phyloP scores from a whole-genome alignment of 1,140 invertebrate genomes.

The Dreissena rostriformis region DNA sequence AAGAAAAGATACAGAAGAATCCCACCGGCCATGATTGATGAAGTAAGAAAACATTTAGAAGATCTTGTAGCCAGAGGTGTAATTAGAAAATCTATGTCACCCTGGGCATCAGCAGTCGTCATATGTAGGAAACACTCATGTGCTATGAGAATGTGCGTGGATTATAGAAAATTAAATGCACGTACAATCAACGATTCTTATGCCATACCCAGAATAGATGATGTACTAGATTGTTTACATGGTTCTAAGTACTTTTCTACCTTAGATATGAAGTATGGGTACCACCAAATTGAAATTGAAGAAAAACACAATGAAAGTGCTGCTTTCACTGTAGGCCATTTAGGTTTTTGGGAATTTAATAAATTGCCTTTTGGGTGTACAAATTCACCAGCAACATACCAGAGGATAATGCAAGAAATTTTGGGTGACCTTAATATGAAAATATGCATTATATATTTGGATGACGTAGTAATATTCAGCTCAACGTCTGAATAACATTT shows the following conservation, averaged over 20 bases:
- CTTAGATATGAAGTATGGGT: constrained; percentile 16
- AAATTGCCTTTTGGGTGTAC: constrained; percentile 2
- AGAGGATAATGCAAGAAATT: constrained; percentile 7
- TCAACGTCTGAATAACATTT: constrained; percentile 11
- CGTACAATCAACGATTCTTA: neutral
- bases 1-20: constrained; percentile 30
- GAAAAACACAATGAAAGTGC: neutral
- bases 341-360: constrained; percentile 15
- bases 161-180: constrained; percentile 2
- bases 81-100: constrained; percentile 5
- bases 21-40: constrained; percentile 21
- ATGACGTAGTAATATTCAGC: too few relatives aligned
- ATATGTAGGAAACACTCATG: neutral
- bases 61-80: neutral
- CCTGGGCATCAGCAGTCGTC: neutral
- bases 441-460: too few relatives aligned
- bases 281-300: constrained; percentile 1
- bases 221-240: constrained; percentile 3
- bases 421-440: too few relatives aligned
- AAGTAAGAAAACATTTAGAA: constrained; percentile 7
- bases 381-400: neutral
- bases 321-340: neutral
- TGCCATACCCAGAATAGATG: constrained; percentile 1
- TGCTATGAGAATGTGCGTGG: neutral
- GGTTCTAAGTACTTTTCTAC: neutral